Evolutionary conservation across 1,140 invertebrate species (phyloP), one percentile per base, ranked within the genome.

Genomic region (Drosophila neocordata): DNA sequence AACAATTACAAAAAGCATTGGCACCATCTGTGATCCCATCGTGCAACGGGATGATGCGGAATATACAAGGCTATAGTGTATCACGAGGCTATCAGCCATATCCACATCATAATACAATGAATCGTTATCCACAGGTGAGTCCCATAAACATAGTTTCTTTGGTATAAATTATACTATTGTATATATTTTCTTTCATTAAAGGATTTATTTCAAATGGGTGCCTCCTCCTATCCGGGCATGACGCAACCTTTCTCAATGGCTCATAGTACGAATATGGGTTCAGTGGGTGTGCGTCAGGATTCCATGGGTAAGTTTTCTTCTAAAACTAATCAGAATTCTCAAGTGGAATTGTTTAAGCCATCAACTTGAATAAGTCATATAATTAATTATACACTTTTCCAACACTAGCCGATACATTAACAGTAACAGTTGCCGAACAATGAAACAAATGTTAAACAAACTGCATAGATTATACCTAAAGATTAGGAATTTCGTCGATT

Each of bases 21-120:
- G 96, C 96, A 53, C 96, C 97, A 38, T 96, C 97, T 58, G 96
- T 98, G 71, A 95, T 98, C 77, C 96, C 96, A 6, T 95, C 96
- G 69, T 99, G 98, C 93, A 98, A 98, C 93, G 97, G 97, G 69
- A 96, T 97, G 92, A 99, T 99, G 97, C 93, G 98, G 75, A 99
- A 99, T 92, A 98, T 99, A 92, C 98, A 99, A 93, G 98, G 97
- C 41, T 96, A 96, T 81, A 95, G 95, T 63, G 93, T 93, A 24
- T 94, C 94, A 55, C 94, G 97, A 77, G 96, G 96, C 69, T 98
- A 98, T 93, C 97, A 98, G 92, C 96, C 96, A 31, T 98, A 98
- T 93, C 97, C 97, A 22, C 97, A 97, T 89, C 96, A 96, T 12
- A 97, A 97, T 85, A 96, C 96, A 85, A 97, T 98, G 93, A 97